Conservation (phyloP, 2,888 invertebrate genomes). For the Coenonympha arcania region DNA sequence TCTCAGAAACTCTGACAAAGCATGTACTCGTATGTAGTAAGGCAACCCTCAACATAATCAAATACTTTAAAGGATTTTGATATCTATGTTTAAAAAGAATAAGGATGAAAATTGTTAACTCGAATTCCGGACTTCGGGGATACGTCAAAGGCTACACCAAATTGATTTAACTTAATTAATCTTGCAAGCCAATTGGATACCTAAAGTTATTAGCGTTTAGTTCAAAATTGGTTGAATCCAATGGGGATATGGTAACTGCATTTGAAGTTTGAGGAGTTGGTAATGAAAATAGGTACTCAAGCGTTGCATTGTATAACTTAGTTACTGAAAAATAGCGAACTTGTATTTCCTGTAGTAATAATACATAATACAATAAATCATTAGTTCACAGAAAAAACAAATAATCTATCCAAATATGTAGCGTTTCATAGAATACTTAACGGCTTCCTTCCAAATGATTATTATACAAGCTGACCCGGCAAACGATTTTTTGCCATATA, state of each 20-base stretch:
- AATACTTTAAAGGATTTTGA: not conserved
- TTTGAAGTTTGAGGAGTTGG: not conserved
- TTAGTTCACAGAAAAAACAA: too few species aligned
- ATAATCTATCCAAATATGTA: too few species aligned
- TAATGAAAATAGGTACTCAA: too few species aligned
- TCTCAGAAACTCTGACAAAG: not conserved
- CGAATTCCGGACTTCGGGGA: not conserved
- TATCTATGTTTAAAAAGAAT: not conserved
- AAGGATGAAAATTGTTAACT: not conserved
- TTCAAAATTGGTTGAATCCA: not conserved
- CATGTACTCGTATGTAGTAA: too few species aligned
- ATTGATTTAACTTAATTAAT: not conserved
- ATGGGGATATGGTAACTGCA: not conserved
- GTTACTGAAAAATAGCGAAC: too few species aligned
- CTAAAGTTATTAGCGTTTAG: not conserved
- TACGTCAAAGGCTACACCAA: not conserved
- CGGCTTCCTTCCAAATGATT: too few species aligned
- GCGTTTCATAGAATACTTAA: too few species aligned
- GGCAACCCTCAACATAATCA: not conserved
- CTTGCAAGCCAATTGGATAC: not conserved
- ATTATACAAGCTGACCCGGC: too few species aligned
- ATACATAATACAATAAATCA: too few species aligned
- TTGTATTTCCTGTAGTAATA: too few species aligned
- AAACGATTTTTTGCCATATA: too few species aligned
- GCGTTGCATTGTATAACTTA: too few species aligned